A percentile compares a stretch with the other conserved stretches of the same genome.
Conservation (phyloP, 2,888 invertebrate species). For the Hemicrepidius hirtus region DNA sequence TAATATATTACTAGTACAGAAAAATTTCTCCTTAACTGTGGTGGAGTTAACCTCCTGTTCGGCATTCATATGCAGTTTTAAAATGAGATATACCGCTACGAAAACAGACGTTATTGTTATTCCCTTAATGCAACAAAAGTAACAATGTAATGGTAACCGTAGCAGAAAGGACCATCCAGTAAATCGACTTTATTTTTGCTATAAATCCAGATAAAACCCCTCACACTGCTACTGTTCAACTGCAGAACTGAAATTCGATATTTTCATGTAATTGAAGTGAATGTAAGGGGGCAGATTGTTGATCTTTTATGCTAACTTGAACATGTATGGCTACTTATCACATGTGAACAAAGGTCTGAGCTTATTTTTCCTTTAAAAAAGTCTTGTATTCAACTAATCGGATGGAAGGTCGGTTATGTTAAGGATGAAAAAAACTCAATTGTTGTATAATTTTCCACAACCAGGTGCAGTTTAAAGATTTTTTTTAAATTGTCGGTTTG, state of each 20-base stretch:
- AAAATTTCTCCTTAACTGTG: too few species aligned
- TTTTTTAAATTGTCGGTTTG: too few species aligned
- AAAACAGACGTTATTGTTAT: slow-evolving; percentile 46
- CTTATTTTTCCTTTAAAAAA: slow-evolving; percentile 31
- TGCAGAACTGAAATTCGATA: slow-evolving; percentile 48
- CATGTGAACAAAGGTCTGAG: slow-evolving; percentile 47
- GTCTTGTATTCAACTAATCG: slow-evolving; percentile 44
- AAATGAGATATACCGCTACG: slow-evolving; percentile 38
- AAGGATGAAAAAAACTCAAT: slow-evolving; percentile 28
- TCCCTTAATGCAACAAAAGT: slow-evolving; percentile 45
- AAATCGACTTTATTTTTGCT: neutral
- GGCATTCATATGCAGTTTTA: too few species aligned
- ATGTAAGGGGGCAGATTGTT: slow-evolving; percentile 52
- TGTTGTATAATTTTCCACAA: slow-evolving; percentile 17
- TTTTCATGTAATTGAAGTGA: slow-evolving; percentile 53
- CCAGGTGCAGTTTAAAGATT: slow-evolving; percentile 33
- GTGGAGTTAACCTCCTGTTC: too few species aligned
- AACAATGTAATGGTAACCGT: slow-evolving; percentile 47
- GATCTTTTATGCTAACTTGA: slow-evolving; percentile 54
- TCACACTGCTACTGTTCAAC: slow-evolving; percentile 12
- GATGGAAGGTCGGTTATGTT: slow-evolving; percentile 40
- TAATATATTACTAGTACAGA: too few species aligned
- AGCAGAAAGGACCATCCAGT: slow-evolving; percentile 30
- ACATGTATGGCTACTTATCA: slow-evolving; percentile 53
- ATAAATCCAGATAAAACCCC: neutral